Percentiles rank a stretch among this genome's conserved stretches.
Evolutionary conservation across 2,113 vertebrate species (phyloP).

Genomic region (Apeltes quadracus): DNA sequence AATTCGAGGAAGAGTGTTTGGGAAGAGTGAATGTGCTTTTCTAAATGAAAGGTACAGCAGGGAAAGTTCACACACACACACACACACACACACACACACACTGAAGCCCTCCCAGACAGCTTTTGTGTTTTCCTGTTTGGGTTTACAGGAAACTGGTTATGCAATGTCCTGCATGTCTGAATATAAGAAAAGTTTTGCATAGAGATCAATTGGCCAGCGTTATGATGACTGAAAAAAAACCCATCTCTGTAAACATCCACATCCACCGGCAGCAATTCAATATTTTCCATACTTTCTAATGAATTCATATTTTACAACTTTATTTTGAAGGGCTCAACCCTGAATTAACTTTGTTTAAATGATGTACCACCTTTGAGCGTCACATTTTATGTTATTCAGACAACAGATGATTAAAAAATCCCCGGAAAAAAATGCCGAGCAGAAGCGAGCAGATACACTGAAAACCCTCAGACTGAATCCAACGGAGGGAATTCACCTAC

Average conservation of each 20-base stretch:
- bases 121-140: conserved; percentile 68
- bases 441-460: conserved; percentile 18
- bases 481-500: conserved; percentile 57
- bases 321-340: conserved; percentile 14
- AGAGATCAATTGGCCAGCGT: conserved; percentile 27
- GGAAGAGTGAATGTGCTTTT: conserved; percentile 52
- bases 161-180: conserved; percentile 6
- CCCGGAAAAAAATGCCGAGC: too few relatives aligned
- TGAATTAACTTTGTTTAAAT: conserved; percentile 50
- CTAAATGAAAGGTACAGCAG: conserved; percentile 31
- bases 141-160: conserved; percentile 47
- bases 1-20: conserved; percentile 71
- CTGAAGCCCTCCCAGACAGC: conserved; percentile 48
- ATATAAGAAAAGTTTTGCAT: conserved; percentile 7
- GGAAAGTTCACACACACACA: conserved; percentile 43
- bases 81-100: conserved; percentile 29
- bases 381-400: conserved; percentile 36
- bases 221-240: conserved; percentile 10
- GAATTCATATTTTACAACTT: conserved; percentile 34
- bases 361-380: conserved; percentile 18
- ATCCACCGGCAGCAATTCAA: conserved; percentile 54
- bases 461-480: conserved; percentile 42
- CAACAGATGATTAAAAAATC: conserved; percentile 42
- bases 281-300: conserved; percentile 41
- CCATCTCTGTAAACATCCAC: conserved; percentile 30